These are phyloP conservation scores for Redunca redunca DNA, from an alignment of 2,113 vertebrate genomes.

Conservation along the genomic window DNA sequence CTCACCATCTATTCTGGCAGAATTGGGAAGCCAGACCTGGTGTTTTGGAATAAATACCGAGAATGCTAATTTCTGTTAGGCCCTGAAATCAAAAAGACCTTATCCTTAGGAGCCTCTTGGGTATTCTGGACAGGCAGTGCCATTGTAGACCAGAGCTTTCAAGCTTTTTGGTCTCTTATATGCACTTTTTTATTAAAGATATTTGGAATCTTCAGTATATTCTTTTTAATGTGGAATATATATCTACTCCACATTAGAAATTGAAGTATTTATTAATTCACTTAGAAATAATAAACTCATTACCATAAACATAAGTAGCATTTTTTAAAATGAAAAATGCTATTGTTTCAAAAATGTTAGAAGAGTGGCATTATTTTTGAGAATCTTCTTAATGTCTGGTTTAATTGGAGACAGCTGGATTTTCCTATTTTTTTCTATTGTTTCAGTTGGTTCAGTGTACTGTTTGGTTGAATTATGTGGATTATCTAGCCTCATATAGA, in stretches of 20 bases:
- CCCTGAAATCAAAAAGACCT: not conserved
- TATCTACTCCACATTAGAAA: not conserved
- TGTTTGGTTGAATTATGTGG: slow-evolving; percentile 7
- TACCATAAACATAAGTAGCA: not conserved
- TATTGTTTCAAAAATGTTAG: not conserved
- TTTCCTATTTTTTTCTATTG: slow-evolving; percentile 13
- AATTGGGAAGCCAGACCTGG: not conserved
- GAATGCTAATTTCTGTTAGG: slow-evolving; percentile 13
- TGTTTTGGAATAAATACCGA: slow-evolving; percentile 16
- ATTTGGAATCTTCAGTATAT: not conserved
- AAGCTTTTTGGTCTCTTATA: not conserved
- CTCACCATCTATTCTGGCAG: not conserved
- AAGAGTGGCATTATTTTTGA: slow-evolving; percentile 1
- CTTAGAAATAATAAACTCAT: not conserved
- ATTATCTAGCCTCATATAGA: not conserved
- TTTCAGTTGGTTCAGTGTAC: not conserved
- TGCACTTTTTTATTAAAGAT: not conserved
- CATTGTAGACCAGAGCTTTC: not conserved
- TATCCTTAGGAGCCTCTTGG: not conserved
- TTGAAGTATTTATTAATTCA: slow-evolving; percentile 26
- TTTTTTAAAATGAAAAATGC: not conserved
- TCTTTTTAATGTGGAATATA: not conserved
- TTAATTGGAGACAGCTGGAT: slow-evolving; percentile 4
- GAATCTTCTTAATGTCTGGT: not conserved
- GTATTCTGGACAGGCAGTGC: not conserved